Evolutionary conservation across 2,113 vertebrate species (phyloP), one percentile per base, ranked within the genome.

Genomic region (Amia ocellicauda): DNA sequence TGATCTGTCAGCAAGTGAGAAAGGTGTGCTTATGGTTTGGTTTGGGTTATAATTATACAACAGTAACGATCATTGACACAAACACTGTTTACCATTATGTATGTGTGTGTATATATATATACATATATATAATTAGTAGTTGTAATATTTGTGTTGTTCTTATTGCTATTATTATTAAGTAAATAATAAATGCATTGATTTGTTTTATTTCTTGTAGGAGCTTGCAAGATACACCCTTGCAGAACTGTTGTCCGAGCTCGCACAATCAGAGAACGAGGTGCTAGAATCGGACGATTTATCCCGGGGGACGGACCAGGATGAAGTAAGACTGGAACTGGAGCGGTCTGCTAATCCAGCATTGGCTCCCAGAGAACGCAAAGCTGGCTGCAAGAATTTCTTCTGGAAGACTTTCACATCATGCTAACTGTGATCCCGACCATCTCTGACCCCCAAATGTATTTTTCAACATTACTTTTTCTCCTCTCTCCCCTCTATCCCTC

Each of bases 331-430:
- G 68, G 94, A 97, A 55, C 85, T 97, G 75, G 95, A 97, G 73
- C 86, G 94, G 29, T 91, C 93, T 3, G 89, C 91, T 19, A 93
- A 91, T 62, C 91, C 93, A 0, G 87, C 93, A 51, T 84, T 97
- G 72, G 89, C 91, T 1, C 93, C 95, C 23, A 87, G 96, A 29
- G 97, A 98, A 84, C 93, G 96, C 73, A 99, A 99, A 83, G 97
- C 97, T 0, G 97, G 96, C 54, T 99, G 97, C 92, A 99, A 99
- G 89, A 99, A 98, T 80, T 99, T 99, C 93, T 99, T 98, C 92
- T 99, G 97, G 97, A 99, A 99, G 90, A 99, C 97, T 2, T 99
- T 98, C 88, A 98, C 97, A 31, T 97, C 97, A 73, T 98, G 97
- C 85, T 99, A 94, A 91, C 85, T 78, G 58, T 58, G 31, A 58